Conservation (phyloP, 2,113 vertebrate species). For the Crotalus viridis region DNA sequence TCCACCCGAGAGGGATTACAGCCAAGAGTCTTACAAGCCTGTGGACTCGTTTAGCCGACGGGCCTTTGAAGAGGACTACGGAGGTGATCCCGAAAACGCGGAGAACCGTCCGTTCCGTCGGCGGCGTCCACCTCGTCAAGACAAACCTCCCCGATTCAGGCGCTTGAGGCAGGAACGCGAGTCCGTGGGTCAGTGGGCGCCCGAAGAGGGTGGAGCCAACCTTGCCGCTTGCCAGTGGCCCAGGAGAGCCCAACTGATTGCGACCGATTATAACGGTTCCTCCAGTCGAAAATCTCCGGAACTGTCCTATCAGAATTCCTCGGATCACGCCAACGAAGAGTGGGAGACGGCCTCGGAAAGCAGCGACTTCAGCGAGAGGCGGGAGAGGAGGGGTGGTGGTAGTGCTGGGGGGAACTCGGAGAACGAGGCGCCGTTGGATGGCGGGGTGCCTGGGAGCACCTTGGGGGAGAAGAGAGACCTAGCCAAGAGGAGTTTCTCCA, state of each 20-base stretch:
- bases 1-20: slow-evolving; percentile 76
- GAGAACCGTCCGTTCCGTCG: slow-evolving; percentile 88
- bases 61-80: slow-evolving; percentile 81
- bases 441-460: slow-evolving; percentile 67
- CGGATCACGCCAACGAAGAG: slow-evolving; percentile 84
- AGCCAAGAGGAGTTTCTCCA: slow-evolving; percentile 95
- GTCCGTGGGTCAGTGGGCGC: slow-evolving; percentile 81
- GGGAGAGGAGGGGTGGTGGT: slow-evolving; percentile 74
- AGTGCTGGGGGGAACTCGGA: slow-evolving; percentile 47
- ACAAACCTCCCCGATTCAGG: slow-evolving; percentile 93
- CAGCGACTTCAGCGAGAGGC: slow-evolving; percentile 91
- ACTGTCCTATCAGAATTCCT: slow-evolving; percentile 76
- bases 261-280: slow-evolving; percentile 73
- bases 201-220: slow-evolving; percentile 81
- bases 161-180: slow-evolving; percentile 89
- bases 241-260: slow-evolving; percentile 69
- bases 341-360: slow-evolving; percentile 97
- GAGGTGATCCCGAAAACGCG: slow-evolving; percentile 77
- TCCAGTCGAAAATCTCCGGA: slow-evolving; percentile 68
- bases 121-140: slow-evolving; percentile 90
- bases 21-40: slow-evolving; percentile 81
- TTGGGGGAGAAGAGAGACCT: slow-evolving; percentile 90
- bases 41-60: slow-evolving; percentile 75
- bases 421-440: slow-evolving; percentile 73
- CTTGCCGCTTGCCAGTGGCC: slow-evolving; percentile 83